Evolutionary conservation across 1,140 invertebrate genomes (phyloP).

Genomic region (Vanessa tameamea): DNA sequence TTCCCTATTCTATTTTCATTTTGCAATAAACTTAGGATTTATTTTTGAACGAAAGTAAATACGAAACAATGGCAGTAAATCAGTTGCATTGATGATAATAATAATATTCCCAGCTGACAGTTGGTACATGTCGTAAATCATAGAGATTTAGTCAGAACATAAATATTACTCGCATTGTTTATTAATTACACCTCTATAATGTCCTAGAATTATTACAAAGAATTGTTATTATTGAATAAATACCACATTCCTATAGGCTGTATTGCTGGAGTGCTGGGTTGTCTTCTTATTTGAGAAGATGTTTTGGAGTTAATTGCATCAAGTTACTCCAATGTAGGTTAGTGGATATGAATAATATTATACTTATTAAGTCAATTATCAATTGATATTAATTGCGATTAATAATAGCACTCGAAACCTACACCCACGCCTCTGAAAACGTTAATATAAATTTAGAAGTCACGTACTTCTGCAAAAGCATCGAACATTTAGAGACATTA

Average conservation of each 20-base stretch:
- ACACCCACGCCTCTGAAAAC: background rate
- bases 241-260: no score
- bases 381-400: background rate
- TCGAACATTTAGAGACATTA: conserved; percentile 18
- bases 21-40: conserved; percentile 20
- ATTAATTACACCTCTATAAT: conserved; percentile 6
- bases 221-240: no score
- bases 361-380: no score
- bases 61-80: conserved; percentile 47
- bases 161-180: conserved; percentile 29
- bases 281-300: no score
- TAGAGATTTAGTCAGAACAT: conserved; percentile 49
- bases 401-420: background rate
- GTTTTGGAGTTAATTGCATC: no score
- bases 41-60: conserved; percentile 34
- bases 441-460: background rate
- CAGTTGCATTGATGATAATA: conserved; percentile 55
- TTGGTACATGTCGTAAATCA: conserved; percentile 49
- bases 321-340: no score
- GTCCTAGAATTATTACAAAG: background rate
- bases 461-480: conserved; percentile 10
- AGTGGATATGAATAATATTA: no score
- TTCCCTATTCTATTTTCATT: conserved; percentile 18
- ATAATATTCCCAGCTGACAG: conserved; percentile 51
- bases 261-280: no score